Evolutionary conservation across 2,888 invertebrate genomes (phyloP).

Genomic region (Ornithoptera priamus): DNA sequence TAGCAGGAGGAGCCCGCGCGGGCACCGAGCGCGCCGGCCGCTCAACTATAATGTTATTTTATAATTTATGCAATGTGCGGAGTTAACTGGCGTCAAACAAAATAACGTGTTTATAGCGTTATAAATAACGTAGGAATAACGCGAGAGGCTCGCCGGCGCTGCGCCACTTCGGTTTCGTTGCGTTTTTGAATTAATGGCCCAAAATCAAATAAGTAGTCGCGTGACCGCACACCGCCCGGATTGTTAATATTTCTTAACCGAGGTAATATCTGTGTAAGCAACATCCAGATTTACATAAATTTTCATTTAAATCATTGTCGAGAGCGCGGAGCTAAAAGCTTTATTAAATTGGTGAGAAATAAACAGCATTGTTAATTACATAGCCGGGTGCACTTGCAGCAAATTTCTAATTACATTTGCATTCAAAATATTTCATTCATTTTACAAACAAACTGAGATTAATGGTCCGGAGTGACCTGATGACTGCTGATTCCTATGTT

Average conservation of each 20-base stretch:
- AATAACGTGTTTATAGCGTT: background rate
- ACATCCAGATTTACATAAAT: constrained; percentile 34
- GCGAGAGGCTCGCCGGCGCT: background rate
- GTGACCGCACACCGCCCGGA: background rate
- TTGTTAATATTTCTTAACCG: constrained; percentile 24
- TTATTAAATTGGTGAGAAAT: constrained; percentile 28
- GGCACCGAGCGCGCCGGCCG: too few relatives aligned
- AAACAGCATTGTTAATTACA: constrained; percentile 16
- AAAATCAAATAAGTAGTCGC: constrained; percentile 2
- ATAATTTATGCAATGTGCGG: background rate
- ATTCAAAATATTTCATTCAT: too few relatives aligned
- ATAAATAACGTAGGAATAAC: background rate
- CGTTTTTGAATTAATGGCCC: background rate
- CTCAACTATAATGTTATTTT: too few relatives aligned
- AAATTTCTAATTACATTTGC: too few relatives aligned
- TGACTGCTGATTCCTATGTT: too few relatives aligned
- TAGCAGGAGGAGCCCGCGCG: too few relatives aligned
- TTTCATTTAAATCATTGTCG: constrained; percentile 34
- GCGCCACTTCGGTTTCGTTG: background rate
- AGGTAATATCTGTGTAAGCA: constrained; percentile 22
- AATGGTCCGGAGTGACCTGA: too few relatives aligned
- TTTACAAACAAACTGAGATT: too few relatives aligned
- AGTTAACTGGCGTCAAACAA: background rate
- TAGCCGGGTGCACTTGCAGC: background rate
- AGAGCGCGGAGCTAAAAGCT: constrained; percentile 24